Evolutionary conservation across 2,113 vertebrate species (phyloP).

Genomic region (Cavia porcellus): DNA sequence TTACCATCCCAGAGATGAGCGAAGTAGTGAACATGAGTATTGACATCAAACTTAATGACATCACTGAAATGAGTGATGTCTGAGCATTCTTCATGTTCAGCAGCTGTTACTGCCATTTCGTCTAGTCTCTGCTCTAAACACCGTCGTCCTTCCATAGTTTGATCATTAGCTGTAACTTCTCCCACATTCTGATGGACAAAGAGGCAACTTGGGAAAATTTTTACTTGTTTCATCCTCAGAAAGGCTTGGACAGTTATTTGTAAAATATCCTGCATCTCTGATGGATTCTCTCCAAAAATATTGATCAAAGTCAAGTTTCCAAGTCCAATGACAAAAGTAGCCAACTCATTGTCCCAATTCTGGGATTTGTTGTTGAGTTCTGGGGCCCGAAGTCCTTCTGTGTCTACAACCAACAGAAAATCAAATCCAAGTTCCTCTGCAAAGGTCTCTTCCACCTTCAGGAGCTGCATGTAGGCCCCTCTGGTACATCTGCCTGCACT

Average conservation of each 20-base stretch:
- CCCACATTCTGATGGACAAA: constrained; percentile 88
- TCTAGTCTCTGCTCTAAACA: constrained; percentile 81
- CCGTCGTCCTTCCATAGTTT: constrained; percentile 81
- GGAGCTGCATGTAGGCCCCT: constrained; percentile 89
- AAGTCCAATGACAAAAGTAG: constrained; percentile 87
- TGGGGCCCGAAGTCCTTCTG: constrained; percentile 84
- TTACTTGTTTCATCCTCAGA: constrained; percentile 86
- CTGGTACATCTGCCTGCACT: constrained; percentile 88
- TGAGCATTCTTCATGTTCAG: constrained; percentile 83
- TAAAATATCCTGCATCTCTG: constrained; percentile 86
- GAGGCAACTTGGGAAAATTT: constrained; percentile 84
- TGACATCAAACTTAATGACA: constrained; percentile 84
- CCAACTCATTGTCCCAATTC: constrained; percentile 85
- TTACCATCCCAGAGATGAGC: constrained; percentile 86
- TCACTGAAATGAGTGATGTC: constrained; percentile 81
- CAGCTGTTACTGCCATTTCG: constrained; percentile 81
- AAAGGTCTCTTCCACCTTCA: constrained; percentile 79
- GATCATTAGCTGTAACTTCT: constrained; percentile 81
- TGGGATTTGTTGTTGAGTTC: constrained; percentile 78
- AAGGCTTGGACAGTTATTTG: constrained; percentile 86
- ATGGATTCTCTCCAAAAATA: constrained; percentile 87
- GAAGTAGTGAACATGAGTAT: constrained; percentile 84
- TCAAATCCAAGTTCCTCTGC: constrained; percentile 76
- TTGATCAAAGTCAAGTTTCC: constrained; percentile 86
- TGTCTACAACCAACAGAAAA: constrained; percentile 86